A percentile compares a stretch with the other conserved stretches of the same genome.
Conservation (phyloP, 2,797 vertebrate genomes). For the Poecilia picta region DNA sequence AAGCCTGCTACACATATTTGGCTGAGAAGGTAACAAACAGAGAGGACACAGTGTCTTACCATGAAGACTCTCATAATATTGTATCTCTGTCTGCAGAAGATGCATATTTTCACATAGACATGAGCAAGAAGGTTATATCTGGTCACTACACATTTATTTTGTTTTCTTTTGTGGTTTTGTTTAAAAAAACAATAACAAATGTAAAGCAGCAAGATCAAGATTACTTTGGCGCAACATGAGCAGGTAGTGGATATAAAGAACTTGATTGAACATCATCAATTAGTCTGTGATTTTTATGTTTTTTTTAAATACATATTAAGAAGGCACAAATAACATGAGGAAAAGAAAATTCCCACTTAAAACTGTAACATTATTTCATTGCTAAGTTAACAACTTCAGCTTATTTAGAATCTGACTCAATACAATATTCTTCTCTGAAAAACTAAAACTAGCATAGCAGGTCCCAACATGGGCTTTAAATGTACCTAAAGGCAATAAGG, state of each 20-base stretch:
- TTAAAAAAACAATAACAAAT: not conserved
- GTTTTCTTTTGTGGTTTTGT: not conserved
- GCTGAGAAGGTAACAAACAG: not conserved
- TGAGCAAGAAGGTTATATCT: not conserved
- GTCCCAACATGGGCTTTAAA: not conserved
- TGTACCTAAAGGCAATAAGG: slow-evolving; percentile 9
- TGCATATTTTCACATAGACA: not conserved
- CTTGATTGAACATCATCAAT: not conserved
- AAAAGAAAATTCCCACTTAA: not conserved
- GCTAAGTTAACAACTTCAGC: not conserved
- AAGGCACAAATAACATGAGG: not conserved
- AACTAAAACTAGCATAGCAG: not conserved
- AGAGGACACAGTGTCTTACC: not conserved
- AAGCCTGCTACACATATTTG: not conserved
- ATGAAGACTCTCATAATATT: not conserved
- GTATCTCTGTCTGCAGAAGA: not conserved
- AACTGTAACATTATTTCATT: not conserved
- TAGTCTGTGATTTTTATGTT: not conserved
- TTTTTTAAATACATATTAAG: not conserved
- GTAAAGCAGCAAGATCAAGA: not conserved
- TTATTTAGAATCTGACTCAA: not conserved
- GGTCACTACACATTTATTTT: not conserved
- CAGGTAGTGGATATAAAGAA: not conserved
- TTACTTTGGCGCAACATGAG: not conserved
- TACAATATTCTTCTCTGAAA: not conserved